These are phyloP conservation scores for Ptyas mucosa DNA, from an alignment of 2,113 vertebrate species.

Conservation along the genomic window DNA sequence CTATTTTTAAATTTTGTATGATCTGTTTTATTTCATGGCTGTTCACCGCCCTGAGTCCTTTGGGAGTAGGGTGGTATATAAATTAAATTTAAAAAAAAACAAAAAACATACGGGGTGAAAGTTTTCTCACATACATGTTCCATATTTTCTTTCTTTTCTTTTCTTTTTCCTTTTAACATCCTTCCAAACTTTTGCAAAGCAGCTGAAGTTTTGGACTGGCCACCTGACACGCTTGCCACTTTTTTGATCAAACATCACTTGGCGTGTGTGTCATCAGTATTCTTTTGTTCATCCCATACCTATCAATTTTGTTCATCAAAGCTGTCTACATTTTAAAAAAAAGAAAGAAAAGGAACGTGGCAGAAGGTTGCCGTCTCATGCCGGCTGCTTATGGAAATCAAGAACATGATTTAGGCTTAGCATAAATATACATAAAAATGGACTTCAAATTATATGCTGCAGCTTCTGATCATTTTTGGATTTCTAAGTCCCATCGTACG, in stretches of 20 bases:
- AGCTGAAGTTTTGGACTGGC: constrained; percentile 45
- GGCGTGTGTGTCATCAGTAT: constrained; percentile 39
- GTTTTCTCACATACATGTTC: neutral
- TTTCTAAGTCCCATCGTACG: constrained; percentile 30
- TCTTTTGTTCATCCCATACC: constrained; percentile 56
- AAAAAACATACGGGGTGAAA: neutral
- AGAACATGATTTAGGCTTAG: constrained; percentile 52
- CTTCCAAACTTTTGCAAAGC: constrained; percentile 50
- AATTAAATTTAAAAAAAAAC: too few relatives aligned
- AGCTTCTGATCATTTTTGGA: constrained; percentile 45
- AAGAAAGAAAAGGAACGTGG: constrained; percentile 28
- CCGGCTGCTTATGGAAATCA: constrained; percentile 62
- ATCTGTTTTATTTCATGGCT: too few relatives aligned
- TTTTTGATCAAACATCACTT: constrained; percentile 46
- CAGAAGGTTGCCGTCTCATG: constrained; percentile 38
- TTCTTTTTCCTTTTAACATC: neutral
- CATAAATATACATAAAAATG: constrained; percentile 55
- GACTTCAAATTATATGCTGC: constrained; percentile 43
- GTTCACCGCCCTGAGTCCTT: too few relatives aligned
- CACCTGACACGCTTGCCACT: constrained; percentile 49
- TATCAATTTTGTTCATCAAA: constrained; percentile 63
- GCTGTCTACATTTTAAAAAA: constrained; percentile 2
- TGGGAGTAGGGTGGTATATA: too few relatives aligned
- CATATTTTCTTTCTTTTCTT: neutral
- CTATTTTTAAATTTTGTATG: too few relatives aligned